phyloP scores from a whole-genome alignment of 2,888 invertebrate genomes.

The Anthrax anthrax region DNA sequence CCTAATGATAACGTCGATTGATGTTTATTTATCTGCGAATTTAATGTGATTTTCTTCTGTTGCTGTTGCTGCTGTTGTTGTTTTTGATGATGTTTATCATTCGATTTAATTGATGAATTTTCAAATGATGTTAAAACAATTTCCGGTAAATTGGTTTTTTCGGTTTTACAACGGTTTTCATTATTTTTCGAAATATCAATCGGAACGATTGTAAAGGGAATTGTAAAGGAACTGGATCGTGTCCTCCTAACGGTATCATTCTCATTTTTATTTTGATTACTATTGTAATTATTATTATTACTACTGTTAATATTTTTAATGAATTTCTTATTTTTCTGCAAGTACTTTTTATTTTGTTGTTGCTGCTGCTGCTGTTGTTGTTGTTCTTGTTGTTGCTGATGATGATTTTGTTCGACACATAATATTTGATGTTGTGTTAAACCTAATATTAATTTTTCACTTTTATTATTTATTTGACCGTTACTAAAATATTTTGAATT shows the following conservation, averaged over 20 bases:
- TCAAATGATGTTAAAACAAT: constrained; percentile 20
- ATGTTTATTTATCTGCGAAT: background rate
- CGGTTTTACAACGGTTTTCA: background rate
- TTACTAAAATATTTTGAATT: background rate
- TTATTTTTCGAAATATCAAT: constrained; percentile 1
- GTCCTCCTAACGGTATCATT: background rate
- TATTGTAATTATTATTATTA: too few species aligned
- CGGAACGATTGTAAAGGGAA: constrained; percentile 4
- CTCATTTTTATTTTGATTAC: background rate
- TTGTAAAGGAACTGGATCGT: constrained; percentile 1
- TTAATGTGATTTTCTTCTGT: background rate
- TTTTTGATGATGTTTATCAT: background rate
- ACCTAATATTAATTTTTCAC: constrained; percentile 7
- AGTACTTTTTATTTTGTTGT: background rate
- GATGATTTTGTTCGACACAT: background rate
- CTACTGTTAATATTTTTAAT: too few species aligned
- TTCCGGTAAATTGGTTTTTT: constrained; percentile 18
- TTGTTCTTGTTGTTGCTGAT: background rate
- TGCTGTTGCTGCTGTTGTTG: too few species aligned
- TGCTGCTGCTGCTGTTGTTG: background rate
- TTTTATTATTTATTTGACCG: background rate
- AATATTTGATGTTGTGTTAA: constrained; percentile 9
- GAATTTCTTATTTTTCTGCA: too few species aligned
- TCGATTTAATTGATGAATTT: background rate
- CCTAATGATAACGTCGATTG: too few species aligned